These are phyloP conservation scores for Protonemura montana DNA, from an alignment of 2,888 invertebrate genomes.

Conservation along the genomic window DNA sequence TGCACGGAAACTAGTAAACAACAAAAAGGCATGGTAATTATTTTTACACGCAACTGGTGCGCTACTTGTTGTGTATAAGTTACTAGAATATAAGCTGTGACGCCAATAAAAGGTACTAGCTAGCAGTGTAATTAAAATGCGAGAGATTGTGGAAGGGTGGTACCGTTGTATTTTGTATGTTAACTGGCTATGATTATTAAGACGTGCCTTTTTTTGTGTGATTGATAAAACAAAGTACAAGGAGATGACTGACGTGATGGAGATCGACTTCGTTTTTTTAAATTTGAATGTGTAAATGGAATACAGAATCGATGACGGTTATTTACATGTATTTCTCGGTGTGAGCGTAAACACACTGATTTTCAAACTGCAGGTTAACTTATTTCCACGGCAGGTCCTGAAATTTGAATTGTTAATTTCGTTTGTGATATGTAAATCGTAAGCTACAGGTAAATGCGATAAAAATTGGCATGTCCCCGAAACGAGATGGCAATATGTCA, in stretches of 20 bases:
- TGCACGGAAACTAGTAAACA: background rate
- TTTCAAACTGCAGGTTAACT: background rate
- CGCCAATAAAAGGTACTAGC: background rate
- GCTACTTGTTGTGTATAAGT: background rate
- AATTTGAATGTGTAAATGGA: too few relatives aligned
- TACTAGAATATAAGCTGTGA: background rate
- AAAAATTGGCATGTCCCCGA: background rate
- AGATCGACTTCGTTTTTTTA: too few relatives aligned
- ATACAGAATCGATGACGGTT: too few relatives aligned
- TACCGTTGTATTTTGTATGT: too few relatives aligned
- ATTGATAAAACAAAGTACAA: too few relatives aligned
- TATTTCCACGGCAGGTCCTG: background rate
- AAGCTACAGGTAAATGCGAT: conserved; percentile 4
- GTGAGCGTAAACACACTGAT: background rate
- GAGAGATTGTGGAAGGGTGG: background rate
- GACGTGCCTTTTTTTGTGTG: too few relatives aligned
- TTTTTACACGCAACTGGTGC: background rate
- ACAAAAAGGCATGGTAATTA: background rate
- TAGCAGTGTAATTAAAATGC: background rate
- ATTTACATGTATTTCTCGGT: too few relatives aligned
- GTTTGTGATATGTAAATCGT: background rate
- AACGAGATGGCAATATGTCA: background rate
- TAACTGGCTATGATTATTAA: too few relatives aligned
- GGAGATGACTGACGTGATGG: too few relatives aligned
- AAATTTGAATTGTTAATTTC: background rate